Percentiles rank a stretch among this genome's conserved stretches.
phyloP scores from a whole-genome alignment of 1,140 invertebrate species.

The Xylocopa sonorina region DNA sequence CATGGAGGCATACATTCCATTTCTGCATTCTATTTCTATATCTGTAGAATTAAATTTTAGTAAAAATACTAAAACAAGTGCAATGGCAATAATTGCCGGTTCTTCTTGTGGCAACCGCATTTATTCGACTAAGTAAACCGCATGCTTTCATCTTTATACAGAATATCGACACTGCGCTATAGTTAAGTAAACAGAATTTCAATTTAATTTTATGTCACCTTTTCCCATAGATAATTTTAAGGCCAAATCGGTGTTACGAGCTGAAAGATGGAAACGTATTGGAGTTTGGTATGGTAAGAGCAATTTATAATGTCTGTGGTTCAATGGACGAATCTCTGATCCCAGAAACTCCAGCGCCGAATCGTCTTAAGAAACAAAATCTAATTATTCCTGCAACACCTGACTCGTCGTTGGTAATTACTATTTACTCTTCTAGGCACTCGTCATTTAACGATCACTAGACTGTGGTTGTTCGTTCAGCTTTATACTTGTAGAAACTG shows the following conservation, averaged over 20 bases:
- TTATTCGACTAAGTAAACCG: not conserved
- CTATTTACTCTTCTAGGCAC: too few species aligned
- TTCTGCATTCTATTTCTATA: too few species aligned
- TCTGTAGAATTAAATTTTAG: too few species aligned
- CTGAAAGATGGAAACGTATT: constrained; percentile 68
- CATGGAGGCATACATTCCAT: too few species aligned
- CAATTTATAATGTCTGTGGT: constrained; percentile 40
- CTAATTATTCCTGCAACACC: constrained; percentile 60
- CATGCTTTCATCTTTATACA: not conserved
- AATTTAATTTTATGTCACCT: not conserved
- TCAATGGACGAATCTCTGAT: constrained; percentile 41
- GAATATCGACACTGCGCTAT: not conserved
- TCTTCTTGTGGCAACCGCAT: too few species aligned
- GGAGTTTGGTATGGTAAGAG: constrained; percentile 64
- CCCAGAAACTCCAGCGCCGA: constrained; percentile 58
- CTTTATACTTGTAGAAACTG: too few species aligned
- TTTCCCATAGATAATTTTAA: constrained; percentile 59
- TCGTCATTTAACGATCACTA: too few species aligned
- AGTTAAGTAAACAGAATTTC: not conserved
- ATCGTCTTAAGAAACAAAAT: not conserved
- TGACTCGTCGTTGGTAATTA: constrained; percentile 63
- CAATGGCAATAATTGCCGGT: too few species aligned
- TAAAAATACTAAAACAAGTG: too few species aligned
- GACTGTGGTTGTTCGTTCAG: too few species aligned
- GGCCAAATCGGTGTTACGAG: constrained; percentile 67